phyloP scores from a whole-genome alignment of 2,888 invertebrate genomes.

The Corbicula japonica region DNA sequence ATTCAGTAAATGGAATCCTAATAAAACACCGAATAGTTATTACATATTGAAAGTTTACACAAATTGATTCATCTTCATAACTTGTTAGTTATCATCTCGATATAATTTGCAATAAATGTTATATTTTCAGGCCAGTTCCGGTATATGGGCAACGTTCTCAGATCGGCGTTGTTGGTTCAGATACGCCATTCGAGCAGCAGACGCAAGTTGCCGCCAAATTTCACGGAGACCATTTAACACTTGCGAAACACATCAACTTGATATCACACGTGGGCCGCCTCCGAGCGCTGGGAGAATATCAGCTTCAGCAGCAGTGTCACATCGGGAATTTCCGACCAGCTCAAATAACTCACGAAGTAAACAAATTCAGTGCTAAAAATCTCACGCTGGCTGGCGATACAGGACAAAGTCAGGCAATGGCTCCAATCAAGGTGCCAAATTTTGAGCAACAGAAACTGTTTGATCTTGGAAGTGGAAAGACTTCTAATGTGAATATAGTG shows the following conservation, averaged over 20 bases:
- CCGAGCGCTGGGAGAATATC: conserved; percentile 58
- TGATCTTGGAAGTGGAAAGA: conserved; percentile 24
- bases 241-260: conserved; percentile 60
- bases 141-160: conserved; percentile 71
- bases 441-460: conserved; percentile 24
- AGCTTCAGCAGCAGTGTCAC: conserved; percentile 43
- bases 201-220: conserved; percentile 28
- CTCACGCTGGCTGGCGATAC: conserved; percentile 19
- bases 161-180: conserved; percentile 27
- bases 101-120: too few relatives aligned
- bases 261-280: conserved; percentile 55
- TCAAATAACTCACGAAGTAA: conserved; percentile 57
- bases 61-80: not conserved
- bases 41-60: not conserved
- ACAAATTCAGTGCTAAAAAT: conserved; percentile 61
- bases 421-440: conserved; percentile 22
- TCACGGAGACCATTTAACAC: conserved; percentile 35
- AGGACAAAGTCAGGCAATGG: conserved; percentile 49
- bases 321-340: conserved; percentile 44
- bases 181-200: conserved; percentile 48
- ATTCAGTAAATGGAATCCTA: too few relatives aligned
- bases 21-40: too few relatives aligned
- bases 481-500: conserved; percentile 17
- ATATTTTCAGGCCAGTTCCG: conserved; percentile 75
- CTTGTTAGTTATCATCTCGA: not conserved